A percentile compares a stretch with the other conserved stretches of the same genome.
phyloP scores from a whole-genome alignment of 1,140 invertebrate genomes.

The Drosophila tropicalis region DNA sequence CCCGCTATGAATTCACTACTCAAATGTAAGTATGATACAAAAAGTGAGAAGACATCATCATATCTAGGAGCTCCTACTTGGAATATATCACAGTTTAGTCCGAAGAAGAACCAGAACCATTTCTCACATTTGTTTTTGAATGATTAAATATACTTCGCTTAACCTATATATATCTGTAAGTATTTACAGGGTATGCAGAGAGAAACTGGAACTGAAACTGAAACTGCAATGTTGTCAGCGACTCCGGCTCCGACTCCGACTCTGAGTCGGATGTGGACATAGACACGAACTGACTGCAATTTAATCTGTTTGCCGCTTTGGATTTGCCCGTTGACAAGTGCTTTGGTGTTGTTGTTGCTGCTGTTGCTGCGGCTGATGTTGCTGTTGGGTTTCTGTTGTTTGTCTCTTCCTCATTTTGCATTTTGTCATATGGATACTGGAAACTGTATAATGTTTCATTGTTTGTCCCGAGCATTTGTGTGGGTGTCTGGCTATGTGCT shows the following conservation, averaged over 20 bases:
- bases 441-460: conserved; percentile 44
- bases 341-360: conserved; percentile 16
- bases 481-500: conserved; percentile 5
- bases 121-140: no score
- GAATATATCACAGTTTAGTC: no score
- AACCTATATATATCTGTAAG: no score
- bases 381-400: conserved; percentile 11
- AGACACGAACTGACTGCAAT: conserved; percentile 45
- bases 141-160: neutral
- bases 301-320: conserved; percentile 57
- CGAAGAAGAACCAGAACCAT: no score
- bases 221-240: conserved; percentile 9
- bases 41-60: no score
- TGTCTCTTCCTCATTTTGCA: conserved; percentile 30
- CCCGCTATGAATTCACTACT: no score
- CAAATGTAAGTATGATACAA: no score
- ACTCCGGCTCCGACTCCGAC: neutral
- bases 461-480: conserved; percentile 31
- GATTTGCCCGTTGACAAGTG: conserved; percentile 56
- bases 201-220: conserved; percentile 8
- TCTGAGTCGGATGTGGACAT: conserved; percentile 16
- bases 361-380: conserved; percentile 9
- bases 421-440: conserved; percentile 23
- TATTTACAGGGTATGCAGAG: neutral
- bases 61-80: no score